These are phyloP conservation scores for Amiota communis DNA, from an alignment of 2,888 invertebrate genomes.

Conservation along the genomic window DNA sequence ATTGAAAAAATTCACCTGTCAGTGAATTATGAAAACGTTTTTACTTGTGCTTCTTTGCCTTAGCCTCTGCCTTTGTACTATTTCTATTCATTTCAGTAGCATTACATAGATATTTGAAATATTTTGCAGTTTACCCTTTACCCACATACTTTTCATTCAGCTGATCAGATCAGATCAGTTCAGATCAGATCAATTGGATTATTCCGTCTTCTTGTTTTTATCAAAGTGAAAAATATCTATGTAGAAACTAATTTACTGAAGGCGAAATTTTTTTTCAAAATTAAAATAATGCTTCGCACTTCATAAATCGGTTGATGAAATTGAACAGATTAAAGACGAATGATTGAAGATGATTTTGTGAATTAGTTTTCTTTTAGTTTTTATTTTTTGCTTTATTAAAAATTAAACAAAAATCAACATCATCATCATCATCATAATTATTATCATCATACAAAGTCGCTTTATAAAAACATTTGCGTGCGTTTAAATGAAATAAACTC, in stretches of 20 bases:
- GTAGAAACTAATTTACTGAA: conserved; percentile 52
- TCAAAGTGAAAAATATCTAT: conserved; percentile 46
- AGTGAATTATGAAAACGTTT: conserved; percentile 53
- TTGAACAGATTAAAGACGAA: conserved; percentile 59
- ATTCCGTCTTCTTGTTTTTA: conserved; percentile 16
- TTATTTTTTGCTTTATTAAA: not conserved
- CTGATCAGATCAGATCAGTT: too few relatives aligned
- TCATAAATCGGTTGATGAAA: conserved; percentile 61
- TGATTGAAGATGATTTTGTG: conserved; percentile 1
- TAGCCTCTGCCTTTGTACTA: too few relatives aligned
- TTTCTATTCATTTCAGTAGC: too few relatives aligned
- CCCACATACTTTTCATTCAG: too few relatives aligned
- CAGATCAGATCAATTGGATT: too few relatives aligned
- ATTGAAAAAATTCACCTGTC: conserved; percentile 51
- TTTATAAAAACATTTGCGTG: conserved; percentile 65
- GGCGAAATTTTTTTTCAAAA: conserved; percentile 43
- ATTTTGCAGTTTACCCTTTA: too few relatives aligned
- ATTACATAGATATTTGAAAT: too few relatives aligned
- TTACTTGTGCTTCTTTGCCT: too few relatives aligned
- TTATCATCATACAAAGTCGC: conserved; percentile 44
- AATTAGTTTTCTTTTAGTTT: not conserved
- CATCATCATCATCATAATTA: not conserved
- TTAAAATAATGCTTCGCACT: conserved; percentile 62
- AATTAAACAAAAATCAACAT: conserved; percentile 2
- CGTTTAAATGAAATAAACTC: conserved; percentile 35